Conservation (phyloP, 1,140 invertebrate genomes). For the Nasonia giraulti region DNA sequence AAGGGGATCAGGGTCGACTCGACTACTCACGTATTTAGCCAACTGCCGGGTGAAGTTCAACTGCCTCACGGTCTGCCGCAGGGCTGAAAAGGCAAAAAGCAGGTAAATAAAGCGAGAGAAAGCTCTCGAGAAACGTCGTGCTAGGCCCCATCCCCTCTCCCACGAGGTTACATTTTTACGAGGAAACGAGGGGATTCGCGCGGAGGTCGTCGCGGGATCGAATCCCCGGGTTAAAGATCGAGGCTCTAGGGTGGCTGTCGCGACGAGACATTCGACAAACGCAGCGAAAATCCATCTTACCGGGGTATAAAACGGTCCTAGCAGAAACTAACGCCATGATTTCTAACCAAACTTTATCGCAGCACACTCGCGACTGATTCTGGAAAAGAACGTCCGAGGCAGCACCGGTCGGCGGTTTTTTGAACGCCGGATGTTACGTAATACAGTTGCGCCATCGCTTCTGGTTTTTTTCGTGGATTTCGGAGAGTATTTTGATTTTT, state of each 20-base stretch:
- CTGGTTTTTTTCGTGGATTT: neutral
- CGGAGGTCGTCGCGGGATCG: neutral
- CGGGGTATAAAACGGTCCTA: constrained; percentile 64
- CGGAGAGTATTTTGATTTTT: neutral
- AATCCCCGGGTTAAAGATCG: no score
- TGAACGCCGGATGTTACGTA: constrained; percentile 25
- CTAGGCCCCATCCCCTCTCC: neutral
- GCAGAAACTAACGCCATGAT: constrained; percentile 68
- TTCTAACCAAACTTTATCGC: constrained; percentile 42
- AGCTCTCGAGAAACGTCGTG: neutral
- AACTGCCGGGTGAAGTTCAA: constrained; percentile 59
- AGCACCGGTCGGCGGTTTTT: neutral
- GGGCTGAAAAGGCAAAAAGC: constrained; percentile 61
- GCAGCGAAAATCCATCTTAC: constrained; percentile 59
- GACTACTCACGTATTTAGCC: constrained; percentile 63
- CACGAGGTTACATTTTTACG: constrained; percentile 14
- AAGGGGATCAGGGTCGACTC: no score
- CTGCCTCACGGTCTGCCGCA: constrained; percentile 60
- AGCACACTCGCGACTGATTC: neutral
- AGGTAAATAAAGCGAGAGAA: neutral
- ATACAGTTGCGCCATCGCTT: neutral
- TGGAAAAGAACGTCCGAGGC: neutral
- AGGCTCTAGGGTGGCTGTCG: neutral
- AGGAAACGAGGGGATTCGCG: neutral
- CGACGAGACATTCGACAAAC: neutral